Evolutionary conservation across 1,140 invertebrate species (phyloP), one percentile per base, ranked within the genome.

Genomic region (Apis laboriosa): DNA sequence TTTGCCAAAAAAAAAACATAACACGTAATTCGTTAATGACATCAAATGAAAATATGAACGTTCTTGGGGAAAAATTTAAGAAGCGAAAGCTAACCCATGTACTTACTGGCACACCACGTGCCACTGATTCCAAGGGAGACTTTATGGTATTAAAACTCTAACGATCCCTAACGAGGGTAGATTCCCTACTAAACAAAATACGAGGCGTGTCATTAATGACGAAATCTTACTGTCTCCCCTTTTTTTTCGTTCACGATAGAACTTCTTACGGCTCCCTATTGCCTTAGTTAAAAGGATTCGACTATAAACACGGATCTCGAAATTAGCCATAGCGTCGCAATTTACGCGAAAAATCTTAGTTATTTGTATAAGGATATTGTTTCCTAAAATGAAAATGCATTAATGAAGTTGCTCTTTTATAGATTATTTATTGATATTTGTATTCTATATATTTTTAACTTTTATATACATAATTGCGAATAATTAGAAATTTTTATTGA

Each of bases 231-330:
- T 56, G 55, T 60, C 60, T 28, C 56, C 72, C 53, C 61, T 51
- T 70, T 34, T 87, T 76, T 86, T 80, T 77, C 53, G 15, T 86
- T 63, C 63, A n/a, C 80, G 68, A 77, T 79, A 61, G 58, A 80
- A 67, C 67, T 85, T 83, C 77, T 61, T 74, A n/a, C 64, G n/a
- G 61, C 80, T 70, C 84, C 71, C 84, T 60, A 87, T n/a, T 49
- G 86, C 84, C 85, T 74, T 87, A 89, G 91, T 92, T 94, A 94
- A 94, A 94, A 94, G 93, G 93, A 93, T 94, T 94, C 89, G 89
- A 89, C 91, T 92, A 94, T 94, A 94, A 94, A 93, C 91, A 92
- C 90, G 89, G 79, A 84, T 89, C 88, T 87, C 70, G 84, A 92
- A 92, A 93, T 93, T 93, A 93, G 89, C 90, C 87, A 83, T 86